These are phyloP conservation scores for Meda fulgida DNA, from an alignment of 2,797 vertebrate species.

Conservation along the genomic window DNA sequence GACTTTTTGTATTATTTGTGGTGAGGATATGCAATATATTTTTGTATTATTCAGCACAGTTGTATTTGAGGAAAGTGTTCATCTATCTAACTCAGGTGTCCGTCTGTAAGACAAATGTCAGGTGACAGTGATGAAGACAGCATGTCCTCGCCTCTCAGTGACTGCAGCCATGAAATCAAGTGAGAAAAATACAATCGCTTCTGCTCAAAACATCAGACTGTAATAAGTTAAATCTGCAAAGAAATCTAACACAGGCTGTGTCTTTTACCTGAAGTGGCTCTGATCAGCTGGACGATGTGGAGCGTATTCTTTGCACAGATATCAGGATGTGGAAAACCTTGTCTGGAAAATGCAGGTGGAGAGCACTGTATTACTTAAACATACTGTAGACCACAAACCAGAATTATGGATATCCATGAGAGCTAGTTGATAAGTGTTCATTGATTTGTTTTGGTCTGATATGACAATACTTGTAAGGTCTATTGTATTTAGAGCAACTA, in stretches of 20 bases:
- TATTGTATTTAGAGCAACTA: not conserved
- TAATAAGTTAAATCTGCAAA: not conserved
- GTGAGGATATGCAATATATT: not conserved
- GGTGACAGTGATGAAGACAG: constrained; percentile 25
- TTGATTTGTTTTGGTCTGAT: not conserved
- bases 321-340: not conserved
- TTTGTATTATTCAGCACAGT: not conserved
- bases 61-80: not conserved
- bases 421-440: not conserved
- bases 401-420: too few relatives aligned
- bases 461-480: not conserved
- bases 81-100: not conserved
- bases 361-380: not conserved
- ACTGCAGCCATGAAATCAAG: not conserved
- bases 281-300: not conserved
- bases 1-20: not conserved
- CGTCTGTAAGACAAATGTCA: constrained; percentile 8
- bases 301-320: not conserved
- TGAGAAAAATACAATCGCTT: not conserved
- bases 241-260: not conserved
- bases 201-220: not conserved
- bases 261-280: not conserved
- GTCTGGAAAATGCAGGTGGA: constrained; percentile 2
- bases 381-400: not conserved
- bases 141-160: not conserved